Conservation (phyloP, 2,113 vertebrate genomes). For the Ochotona curzoniae region DNA sequence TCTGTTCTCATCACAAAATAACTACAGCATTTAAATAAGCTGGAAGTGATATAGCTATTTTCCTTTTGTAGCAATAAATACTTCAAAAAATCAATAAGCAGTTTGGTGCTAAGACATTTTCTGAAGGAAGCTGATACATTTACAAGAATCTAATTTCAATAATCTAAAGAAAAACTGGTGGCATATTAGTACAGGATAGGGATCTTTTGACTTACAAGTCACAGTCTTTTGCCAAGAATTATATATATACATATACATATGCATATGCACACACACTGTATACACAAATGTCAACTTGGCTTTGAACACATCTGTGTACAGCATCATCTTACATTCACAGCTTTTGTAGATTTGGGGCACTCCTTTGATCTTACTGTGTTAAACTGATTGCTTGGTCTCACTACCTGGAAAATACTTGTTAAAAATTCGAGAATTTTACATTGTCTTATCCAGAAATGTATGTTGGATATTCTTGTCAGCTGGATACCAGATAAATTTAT, state of each 20-base stretch:
- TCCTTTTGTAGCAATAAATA: background rate
- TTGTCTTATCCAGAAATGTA: background rate
- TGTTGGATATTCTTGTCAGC: slow-evolving; percentile 24
- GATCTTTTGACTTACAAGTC: background rate
- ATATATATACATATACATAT: background rate
- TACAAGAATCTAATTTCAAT: slow-evolving; percentile 35
- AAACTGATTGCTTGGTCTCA: slow-evolving; percentile 31
- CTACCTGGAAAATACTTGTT: slow-evolving; percentile 27
- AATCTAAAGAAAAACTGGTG: slow-evolving; percentile 1
- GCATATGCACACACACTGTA: too few relatives aligned
- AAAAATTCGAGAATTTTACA: background rate
- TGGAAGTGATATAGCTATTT: background rate
- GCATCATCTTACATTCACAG: background rate
- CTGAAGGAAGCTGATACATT: slow-evolving; percentile 51
- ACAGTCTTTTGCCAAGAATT: slow-evolving; percentile 21
- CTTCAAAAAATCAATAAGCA: background rate
- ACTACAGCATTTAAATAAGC: slow-evolving; percentile 47
- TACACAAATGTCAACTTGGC: background rate
- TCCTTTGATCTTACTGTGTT: slow-evolving; percentile 16
- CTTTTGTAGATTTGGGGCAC: slow-evolving; percentile 28
- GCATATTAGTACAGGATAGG: background rate
- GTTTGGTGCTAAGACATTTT: slow-evolving; percentile 42
- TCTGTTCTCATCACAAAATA: slow-evolving; percentile 43
- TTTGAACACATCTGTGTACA: slow-evolving; percentile 22
- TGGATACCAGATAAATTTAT: slow-evolving; percentile 13